These are phyloP conservation scores for Apamea anceps DNA, from an alignment of 2,888 invertebrate genomes.

Conservation along the genomic window DNA sequence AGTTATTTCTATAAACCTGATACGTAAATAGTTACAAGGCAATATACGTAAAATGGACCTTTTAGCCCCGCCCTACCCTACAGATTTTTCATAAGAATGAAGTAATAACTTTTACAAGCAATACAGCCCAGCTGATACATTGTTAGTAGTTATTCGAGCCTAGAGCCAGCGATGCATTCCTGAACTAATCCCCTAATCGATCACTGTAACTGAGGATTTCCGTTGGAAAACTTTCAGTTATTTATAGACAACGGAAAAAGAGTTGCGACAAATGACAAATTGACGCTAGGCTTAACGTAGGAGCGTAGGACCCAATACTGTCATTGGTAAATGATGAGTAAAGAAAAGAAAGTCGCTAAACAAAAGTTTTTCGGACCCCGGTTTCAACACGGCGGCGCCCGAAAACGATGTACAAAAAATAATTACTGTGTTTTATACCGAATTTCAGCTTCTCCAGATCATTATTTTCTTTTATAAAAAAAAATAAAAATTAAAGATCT, in stretches of 20 bases:
- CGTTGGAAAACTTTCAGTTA: constrained; percentile 54
- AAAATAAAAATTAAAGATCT: not conserved
- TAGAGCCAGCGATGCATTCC: constrained; percentile 24
- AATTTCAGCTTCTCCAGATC: not conserved
- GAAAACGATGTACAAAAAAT: not conserved
- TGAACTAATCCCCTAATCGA: constrained; percentile 51
- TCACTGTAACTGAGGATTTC: constrained; percentile 47
- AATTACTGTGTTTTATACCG: not conserved
- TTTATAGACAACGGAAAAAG: constrained; percentile 48
- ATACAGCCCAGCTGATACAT: constrained; percentile 6
- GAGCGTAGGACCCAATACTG: constrained; percentile 5
- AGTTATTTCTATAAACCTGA: too few species aligned
- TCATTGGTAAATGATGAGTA: constrained; percentile 20
- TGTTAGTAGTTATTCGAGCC: not conserved
- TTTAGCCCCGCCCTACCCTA: too few species aligned
- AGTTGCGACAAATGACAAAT: constrained; percentile 41
- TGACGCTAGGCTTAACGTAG: constrained; percentile 34
- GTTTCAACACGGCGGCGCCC: not conserved
- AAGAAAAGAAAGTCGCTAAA: constrained; percentile 19
- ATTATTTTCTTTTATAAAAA: not conserved
- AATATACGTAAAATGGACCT: too few species aligned
- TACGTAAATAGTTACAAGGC: too few species aligned
- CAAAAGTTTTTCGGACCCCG: constrained; percentile 7
- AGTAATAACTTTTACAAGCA: not conserved
- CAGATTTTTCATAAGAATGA: not conserved